Base-by-base conservation (phyloP, 2,797 vertebrate genomes). In the Neosilurus mollespiculum region DNA sequence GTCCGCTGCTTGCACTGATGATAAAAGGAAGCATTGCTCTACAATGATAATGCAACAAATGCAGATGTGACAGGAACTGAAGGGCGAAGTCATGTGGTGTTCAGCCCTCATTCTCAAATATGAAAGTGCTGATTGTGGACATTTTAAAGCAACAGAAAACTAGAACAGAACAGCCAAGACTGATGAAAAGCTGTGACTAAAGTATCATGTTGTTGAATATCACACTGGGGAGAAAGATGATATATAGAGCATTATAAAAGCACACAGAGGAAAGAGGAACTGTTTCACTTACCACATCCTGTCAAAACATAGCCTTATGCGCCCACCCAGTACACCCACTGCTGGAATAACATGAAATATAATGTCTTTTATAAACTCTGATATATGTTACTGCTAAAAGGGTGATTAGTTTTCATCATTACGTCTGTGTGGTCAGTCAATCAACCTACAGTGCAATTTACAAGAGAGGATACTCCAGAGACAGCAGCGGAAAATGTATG, bases 231-330 rank as follows among this genome's bases (percentile, higher is more conserved):
- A 54, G 26, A 72, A 15, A 51, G 24, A 30, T 51, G 51, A 18
- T 58, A 56, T 34, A 14, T 81, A 69, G 20, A 77, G 10, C 14
- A 61, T 26, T 79, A 73, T 75, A 59, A 80, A 81, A 22, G 37
- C 58, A 30, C 58, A 77, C n/a, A 37, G 61, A 73, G 53, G 56
- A 80, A 70, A 65, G 26, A 72, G 37, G 66, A 80, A 61, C 71
- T 58, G 79, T 56, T 62, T 70, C 8, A 9, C 24, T 87, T 54
- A 85, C 87, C 84, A 88, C 88, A 88, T 90, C 89, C 89, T 88
- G 87, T 77, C 37, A 37, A 56, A 67, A 22, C 37, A 37, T 26
- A 72, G 64, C 7, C 51, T 66, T 78, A 16, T 64, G 66, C 69
- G 49, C 80, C 79, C 81, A 84, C 83, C 85, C 30, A 10, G 58